Conservation (phyloP, 2,113 vertebrate species). For the Lamprotornis superbus region DNA sequence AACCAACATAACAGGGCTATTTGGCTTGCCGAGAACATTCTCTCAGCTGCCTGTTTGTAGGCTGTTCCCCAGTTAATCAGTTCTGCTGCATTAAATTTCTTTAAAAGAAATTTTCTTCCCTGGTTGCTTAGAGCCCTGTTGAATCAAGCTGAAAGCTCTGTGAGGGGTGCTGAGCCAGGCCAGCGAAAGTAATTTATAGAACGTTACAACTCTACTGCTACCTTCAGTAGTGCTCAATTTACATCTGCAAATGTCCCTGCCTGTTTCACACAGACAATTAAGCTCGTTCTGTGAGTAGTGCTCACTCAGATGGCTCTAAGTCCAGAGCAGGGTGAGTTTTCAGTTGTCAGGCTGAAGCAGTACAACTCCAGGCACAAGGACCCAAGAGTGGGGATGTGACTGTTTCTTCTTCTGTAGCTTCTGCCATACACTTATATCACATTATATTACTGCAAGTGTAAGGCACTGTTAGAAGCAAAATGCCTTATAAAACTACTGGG, state of each 20-base stretch:
- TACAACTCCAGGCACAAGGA: neutral
- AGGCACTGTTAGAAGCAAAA: neutral
- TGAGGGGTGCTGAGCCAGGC: neutral
- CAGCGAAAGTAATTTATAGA: constrained; percentile 43
- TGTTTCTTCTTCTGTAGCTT: neutral
- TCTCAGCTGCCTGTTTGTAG: constrained; percentile 60
- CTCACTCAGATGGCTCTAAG: neutral
- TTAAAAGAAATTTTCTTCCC: constrained; percentile 63
- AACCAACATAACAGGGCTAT: constrained; percentile 53
- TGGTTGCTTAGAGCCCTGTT: constrained; percentile 58
- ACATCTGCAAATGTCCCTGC: constrained; percentile 32
- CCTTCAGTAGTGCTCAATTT: constrained; percentile 1
- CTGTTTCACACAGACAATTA: constrained; percentile 6
- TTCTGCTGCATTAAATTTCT: constrained; percentile 68
- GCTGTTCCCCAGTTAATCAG: constrained; percentile 61
- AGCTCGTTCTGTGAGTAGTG: neutral
- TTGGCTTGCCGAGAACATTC: constrained; percentile 48
- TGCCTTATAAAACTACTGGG: neutral
- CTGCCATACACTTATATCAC: neutral
- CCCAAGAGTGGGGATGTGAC: too few relatives aligned
- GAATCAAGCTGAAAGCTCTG: constrained; percentile 50
- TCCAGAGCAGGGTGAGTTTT: neutral
- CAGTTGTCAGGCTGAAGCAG: neutral
- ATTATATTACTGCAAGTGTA: neutral
- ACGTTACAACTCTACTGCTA: constrained; percentile 36